Percentiles rank a stretch among this genome's conserved stretches.
Evolutionary conservation across 2,113 vertebrate species (phyloP).

Genomic region (Elgaria multicarinata): DNA sequence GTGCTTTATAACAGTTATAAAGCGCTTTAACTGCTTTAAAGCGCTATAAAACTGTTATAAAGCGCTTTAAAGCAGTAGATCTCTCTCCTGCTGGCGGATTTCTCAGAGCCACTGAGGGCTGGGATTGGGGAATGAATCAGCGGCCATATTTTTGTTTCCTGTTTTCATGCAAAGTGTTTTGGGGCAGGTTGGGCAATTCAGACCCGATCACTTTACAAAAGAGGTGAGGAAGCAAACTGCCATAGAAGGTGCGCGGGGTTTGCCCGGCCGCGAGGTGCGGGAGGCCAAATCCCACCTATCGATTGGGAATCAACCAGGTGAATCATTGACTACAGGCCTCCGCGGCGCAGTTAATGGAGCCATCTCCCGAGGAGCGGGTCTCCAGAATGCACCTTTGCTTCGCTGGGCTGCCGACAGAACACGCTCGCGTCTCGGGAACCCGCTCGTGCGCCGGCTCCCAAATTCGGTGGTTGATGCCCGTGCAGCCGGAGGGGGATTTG

Average conservation of each 20-base stretch:
- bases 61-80: no score
- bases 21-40: no score
- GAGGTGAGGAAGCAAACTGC: background rate
- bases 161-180: no score
- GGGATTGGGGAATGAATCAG: no score
- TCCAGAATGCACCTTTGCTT: accelerated
- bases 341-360: accelerated
- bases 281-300: background rate
- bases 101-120: no score
- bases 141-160: no score
- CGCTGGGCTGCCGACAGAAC: background rate
- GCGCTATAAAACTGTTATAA: no score
- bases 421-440: slow-evolving; percentile 14
- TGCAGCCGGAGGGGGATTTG: accelerated
- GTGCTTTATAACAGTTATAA: no score
- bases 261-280: background rate
- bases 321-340: background rate
- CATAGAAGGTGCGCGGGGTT: background rate
- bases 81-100: no score
- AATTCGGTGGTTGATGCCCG: background rate
- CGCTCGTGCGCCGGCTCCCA: background rate
- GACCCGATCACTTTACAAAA: no score
- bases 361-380: slow-evolving; percentile 1
- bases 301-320: background rate
- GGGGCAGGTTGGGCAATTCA: background rate